Evolutionary conservation across 2,888 invertebrate species (phyloP), one percentile per base, ranked within the genome.

Genomic region (Linnaemya tessellans): DNA sequence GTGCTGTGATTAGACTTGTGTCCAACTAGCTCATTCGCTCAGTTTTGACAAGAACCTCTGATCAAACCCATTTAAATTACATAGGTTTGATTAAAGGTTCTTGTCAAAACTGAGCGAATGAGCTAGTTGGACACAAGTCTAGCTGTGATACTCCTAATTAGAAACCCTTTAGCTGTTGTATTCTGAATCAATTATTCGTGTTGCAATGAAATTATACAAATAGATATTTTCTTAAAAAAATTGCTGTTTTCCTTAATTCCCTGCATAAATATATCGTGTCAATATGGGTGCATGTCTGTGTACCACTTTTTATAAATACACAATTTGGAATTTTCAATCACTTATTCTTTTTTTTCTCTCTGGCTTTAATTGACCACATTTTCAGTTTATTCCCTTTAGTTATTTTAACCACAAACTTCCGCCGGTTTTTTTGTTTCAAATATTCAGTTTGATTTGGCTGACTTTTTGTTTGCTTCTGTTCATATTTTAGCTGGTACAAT

Each of bases 341-440:
- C 49, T 71, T 77, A n/a, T n/a, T 38, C 46, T 78, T 60, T 60
- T 11, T 56, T 41, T 75, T 22, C 22, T 46, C 20, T 56, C 18
- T 43, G 1, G 73, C n/a, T 70, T 30, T 79, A 82, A 79, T 82
- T 82, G 79, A 68, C 74, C 82, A 73, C 68, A 68, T 68, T 80
- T 84, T 62, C 35, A 77, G 77, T 64, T 68, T 56, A 74, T 81
- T 78, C 73, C 74, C 65, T 85, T 85, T 68, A 81, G 73, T 84
- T 78, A 81, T 84, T 84, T 85, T 75, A 85, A 82, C 84, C 85
- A 65, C 85, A 82, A 85, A 85, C 85, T 85, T 85, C 85, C 85
- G 85, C 85, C 82, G 85, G 64, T 38, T 80, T 73, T 65, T 62
- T 65, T 58, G 58, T 74, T 70, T 84, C 22, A 38, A 51, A 5